Evolutionary conservation across 2,888 invertebrate genomes (phyloP).

Genomic region (Campoplex capitator): DNA sequence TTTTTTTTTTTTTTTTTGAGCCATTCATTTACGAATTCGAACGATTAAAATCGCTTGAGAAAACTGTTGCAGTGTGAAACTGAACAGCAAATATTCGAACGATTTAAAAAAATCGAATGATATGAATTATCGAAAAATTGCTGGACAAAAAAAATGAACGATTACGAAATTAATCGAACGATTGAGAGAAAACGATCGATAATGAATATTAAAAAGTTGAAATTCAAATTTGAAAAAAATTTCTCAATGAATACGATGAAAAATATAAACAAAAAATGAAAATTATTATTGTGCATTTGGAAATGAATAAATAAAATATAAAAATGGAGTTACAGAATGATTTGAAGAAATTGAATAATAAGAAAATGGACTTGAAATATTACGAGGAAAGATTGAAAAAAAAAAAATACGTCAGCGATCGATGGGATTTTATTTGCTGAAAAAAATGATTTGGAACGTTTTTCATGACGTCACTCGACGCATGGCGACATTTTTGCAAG

Average conservation of each 20-base stretch:
- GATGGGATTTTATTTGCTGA: not conserved
- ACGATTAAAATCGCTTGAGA: not conserved
- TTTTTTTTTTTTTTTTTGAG: not conserved
- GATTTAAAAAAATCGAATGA: no score
- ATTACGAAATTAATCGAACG: not conserved
- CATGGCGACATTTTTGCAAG: conserved; percentile 31
- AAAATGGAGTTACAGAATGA: not conserved
- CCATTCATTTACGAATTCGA: not conserved
- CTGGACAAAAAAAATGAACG: not conserved
- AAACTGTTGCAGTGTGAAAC: not conserved
- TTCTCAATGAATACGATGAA: not conserved
- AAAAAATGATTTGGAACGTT: not conserved
- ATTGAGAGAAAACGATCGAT: no score
- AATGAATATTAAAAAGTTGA: no score
- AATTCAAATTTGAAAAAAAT: not conserved
- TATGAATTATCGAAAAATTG: no score
- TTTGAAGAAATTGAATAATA: not conserved
- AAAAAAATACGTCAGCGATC: not conserved
- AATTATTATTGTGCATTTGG: not conserved
- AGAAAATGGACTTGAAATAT: not conserved
- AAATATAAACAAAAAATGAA: not conserved
- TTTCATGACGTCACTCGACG: not conserved
- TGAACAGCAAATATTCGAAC: not conserved
- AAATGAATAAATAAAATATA: not conserved
- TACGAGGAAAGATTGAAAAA: not conserved